Conservation (phyloP, 2,797 vertebrate genomes). For the Thalassophryne amazonica region DNA sequence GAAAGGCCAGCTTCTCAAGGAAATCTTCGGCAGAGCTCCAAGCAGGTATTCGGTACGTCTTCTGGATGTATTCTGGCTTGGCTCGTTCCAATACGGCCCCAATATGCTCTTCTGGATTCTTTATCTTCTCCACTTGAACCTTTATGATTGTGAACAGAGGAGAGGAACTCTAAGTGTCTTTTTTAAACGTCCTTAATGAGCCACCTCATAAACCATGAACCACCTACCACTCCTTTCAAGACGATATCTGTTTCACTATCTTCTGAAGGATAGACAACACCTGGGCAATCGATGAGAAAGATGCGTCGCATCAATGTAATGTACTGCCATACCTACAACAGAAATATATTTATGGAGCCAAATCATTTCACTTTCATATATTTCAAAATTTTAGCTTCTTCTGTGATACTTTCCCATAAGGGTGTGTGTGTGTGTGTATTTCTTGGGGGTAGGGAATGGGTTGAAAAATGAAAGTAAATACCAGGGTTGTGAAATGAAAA, state of each 20-base stretch:
- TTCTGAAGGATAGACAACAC: constrained; percentile 96
- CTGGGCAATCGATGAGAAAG: constrained; percentile 96
- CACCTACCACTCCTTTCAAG: constrained; percentile 95
- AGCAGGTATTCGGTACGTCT: constrained; percentile 90
- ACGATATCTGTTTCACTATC: constrained; percentile 95
- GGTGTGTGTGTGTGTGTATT: not conserved
- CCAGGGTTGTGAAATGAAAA: no score
- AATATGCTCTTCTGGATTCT: constrained; percentile 92
- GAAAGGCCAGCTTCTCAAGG: constrained; percentile 91
- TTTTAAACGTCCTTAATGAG: no score
- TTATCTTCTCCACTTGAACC: constrained; percentile 99
- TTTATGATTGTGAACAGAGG: no score
- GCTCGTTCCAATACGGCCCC: constrained; percentile 89
- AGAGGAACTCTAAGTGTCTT: no score
- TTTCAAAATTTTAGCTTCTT: not conserved
- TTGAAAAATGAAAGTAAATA: no score
- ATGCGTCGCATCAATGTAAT: constrained; percentile 97
- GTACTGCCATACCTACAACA: constrained; percentile 93
- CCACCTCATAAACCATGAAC: not conserved
- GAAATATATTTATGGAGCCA: not conserved
- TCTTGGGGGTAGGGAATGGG: no score
- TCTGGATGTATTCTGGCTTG: constrained; percentile 94
- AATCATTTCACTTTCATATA: not conserved
- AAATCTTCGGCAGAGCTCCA: constrained; percentile 91
- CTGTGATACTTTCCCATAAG: not conserved